Percentiles rank a stretch among this genome's conserved stretches.
phyloP scores from a whole-genome alignment of 2,113 vertebrate species.

The Aythya baeri region DNA sequence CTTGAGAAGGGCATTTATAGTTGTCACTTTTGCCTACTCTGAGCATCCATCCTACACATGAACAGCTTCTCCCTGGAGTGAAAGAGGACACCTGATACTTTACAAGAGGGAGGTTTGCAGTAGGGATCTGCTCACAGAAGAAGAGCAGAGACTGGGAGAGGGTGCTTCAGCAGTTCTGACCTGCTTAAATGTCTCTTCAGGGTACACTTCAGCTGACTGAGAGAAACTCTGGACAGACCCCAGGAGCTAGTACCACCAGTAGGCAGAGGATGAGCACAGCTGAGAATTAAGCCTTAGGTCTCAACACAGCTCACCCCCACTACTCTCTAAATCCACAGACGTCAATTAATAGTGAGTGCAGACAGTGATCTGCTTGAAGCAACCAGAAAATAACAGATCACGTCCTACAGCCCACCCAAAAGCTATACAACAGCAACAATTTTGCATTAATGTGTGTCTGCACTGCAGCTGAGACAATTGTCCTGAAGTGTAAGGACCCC shows the following conservation, averaged over 20 bases:
- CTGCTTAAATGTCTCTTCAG: background rate
- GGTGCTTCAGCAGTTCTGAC: background rate
- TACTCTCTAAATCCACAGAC: background rate
- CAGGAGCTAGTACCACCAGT: background rate
- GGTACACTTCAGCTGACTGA: background rate
- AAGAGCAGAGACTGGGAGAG: background rate
- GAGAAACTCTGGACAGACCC: background rate
- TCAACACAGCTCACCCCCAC: background rate
- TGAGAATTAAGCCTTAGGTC: background rate
- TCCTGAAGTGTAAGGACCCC: background rate
- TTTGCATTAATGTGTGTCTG: background rate
- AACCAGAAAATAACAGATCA: background rate
- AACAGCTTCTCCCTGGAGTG: constrained; percentile 13
- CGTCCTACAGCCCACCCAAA: background rate
- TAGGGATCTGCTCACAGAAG: background rate
- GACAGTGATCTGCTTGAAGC: background rate
- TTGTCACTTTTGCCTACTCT: constrained; percentile 45
- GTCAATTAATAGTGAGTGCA: background rate
- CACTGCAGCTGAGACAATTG: background rate
- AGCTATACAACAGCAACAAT: background rate
- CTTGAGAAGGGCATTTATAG: constrained; percentile 25
- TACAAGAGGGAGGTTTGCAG: background rate
- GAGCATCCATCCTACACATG: background rate
- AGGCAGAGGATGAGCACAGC: background rate
- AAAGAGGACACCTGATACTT: background rate